phyloP scores from a whole-genome alignment of 92 coral and sea anemone genomes.

The Zoanthus gigantus region DNA sequence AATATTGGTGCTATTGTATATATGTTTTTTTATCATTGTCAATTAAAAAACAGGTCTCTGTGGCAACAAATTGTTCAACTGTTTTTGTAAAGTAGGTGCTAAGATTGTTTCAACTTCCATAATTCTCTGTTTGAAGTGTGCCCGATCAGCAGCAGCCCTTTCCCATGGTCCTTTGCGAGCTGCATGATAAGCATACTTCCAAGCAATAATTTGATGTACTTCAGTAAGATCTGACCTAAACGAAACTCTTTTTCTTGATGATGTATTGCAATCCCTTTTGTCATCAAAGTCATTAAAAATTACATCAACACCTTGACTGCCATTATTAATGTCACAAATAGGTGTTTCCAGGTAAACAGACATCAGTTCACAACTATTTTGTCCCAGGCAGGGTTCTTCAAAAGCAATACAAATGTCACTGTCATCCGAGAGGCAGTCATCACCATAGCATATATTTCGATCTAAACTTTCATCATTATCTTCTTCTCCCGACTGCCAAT shows the following conservation, averaged over 20 bases:
- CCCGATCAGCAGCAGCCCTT: conserved; percentile 80
- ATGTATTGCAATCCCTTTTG: background rate
- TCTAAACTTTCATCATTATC: background rate
- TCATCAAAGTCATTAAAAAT: background rate
- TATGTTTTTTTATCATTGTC: no score
- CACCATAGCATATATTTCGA: background rate
- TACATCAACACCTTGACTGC: background rate
- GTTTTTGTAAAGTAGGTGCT: conserved; percentile 73
- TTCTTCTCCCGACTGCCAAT: conserved; percentile 27
- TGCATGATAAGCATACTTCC: conserved; percentile 89
- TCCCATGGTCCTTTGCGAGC: conserved; percentile 96
- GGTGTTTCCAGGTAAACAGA: background rate
- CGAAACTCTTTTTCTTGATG: conserved; percentile 67
- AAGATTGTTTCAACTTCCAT: conserved; percentile 72
- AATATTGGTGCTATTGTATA: no score
- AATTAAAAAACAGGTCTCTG: background rate
- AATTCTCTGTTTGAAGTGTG: conserved; percentile 82
- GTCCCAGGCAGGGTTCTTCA: conserved; percentile 5
- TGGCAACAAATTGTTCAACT: background rate
- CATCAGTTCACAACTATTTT: background rate
- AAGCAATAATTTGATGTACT: conserved; percentile 73
- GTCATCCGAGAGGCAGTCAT: conserved; percentile 28
- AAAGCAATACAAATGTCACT: conserved; percentile 36
- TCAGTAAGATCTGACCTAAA: conserved; percentile 74
- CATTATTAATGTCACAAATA: background rate